phyloP scores from a whole-genome alignment of 1,140 invertebrate genomes.

The Drosophila tsacasi region DNA sequence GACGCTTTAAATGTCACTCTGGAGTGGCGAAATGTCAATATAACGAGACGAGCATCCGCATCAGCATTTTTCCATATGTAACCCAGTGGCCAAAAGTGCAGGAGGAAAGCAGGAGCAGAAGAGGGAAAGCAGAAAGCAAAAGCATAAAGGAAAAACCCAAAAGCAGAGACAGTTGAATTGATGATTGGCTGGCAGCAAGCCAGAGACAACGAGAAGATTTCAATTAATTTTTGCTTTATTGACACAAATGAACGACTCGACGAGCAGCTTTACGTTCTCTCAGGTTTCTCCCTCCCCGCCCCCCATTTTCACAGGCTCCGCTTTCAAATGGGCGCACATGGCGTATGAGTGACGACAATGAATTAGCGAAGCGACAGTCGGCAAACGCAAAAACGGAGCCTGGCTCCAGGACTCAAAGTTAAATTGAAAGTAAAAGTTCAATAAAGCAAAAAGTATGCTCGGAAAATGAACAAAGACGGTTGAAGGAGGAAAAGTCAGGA shows the following conservation, averaged over 20 bases:
- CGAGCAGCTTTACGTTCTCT: conserved; percentile 10
- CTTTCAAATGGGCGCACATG: conserved; percentile 46
- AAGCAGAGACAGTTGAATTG: conserved; percentile 62
- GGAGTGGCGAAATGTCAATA: conserved; percentile 71
- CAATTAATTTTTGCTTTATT: conserved; percentile 79
- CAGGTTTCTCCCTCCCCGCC: background rate
- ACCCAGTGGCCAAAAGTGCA: conserved; percentile 41
- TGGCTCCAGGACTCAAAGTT: conserved; percentile 65
- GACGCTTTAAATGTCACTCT: conserved; percentile 76
- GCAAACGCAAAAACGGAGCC: conserved; percentile 16
- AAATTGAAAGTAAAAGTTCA: conserved; percentile 83
- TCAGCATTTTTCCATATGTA: conserved; percentile 50
- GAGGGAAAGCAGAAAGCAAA: background rate
- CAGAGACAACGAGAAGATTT: conserved; percentile 58
- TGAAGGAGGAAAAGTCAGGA: conserved; percentile 13
- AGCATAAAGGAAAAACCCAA: conserved; percentile 30
- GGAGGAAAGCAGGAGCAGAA: conserved; percentile 12
- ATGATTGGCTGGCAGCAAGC: conserved; percentile 64
- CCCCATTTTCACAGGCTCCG: background rate
- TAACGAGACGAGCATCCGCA: conserved; percentile 66
- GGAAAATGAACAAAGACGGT: conserved; percentile 39
- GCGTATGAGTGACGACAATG: conserved; percentile 71
- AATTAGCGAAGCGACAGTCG: conserved; percentile 59
- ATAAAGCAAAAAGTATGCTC: conserved; percentile 71
- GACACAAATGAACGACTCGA: conserved; percentile 65